Percentiles rank a stretch among this genome's conserved stretches.
Evolutionary conservation across 2,888 invertebrate species (phyloP).

Genomic region (Ophion ellenae): DNA sequence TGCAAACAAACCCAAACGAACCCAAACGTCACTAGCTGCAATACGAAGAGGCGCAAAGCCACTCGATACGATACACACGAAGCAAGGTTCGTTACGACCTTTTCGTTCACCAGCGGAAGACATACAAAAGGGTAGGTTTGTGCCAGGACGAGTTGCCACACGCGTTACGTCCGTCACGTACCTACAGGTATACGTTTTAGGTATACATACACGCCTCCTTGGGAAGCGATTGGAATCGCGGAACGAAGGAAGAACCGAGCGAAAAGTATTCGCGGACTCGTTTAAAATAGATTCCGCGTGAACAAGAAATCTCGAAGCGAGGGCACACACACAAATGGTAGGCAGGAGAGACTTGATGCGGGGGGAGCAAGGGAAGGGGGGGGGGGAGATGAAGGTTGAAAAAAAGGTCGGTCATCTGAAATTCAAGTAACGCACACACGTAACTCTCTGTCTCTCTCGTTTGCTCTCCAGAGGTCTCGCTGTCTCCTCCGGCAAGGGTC

Average conservation of each 20-base stretch:
- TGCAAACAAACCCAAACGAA: background rate
- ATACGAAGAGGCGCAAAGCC: conserved; percentile 8
- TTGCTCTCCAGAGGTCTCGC: conserved; percentile 62
- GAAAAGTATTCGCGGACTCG: conserved; percentile 68
- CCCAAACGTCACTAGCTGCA: no score
- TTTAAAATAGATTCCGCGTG: conserved; percentile 71
- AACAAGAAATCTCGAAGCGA: conserved; percentile 64
- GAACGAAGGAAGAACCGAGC: conserved; percentile 64
- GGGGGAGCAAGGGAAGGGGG: background rate
- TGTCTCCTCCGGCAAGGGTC: conserved; percentile 54
- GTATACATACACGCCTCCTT: conserved; percentile 13
- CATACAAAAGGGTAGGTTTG: conserved; percentile 6
- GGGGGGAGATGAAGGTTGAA: conserved; percentile 13
- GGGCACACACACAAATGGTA: background rate
- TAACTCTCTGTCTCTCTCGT: conserved; percentile 57
- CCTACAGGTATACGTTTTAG: conserved; percentile 20
- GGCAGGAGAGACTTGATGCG: conserved; percentile 6
- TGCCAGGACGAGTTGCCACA: conserved; percentile 44
- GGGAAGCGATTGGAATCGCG: conserved; percentile 63
- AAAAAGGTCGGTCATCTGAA: conserved; percentile 67
- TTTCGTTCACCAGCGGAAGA: background rate
- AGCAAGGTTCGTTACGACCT: conserved; percentile 22
- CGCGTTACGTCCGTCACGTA: conserved; percentile 58
- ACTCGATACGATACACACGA: background rate
- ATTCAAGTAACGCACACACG: conserved; percentile 70